Base-by-base conservation (phyloP, 2,113 vertebrate species). In the Excalfactoria chinensis region DNA sequence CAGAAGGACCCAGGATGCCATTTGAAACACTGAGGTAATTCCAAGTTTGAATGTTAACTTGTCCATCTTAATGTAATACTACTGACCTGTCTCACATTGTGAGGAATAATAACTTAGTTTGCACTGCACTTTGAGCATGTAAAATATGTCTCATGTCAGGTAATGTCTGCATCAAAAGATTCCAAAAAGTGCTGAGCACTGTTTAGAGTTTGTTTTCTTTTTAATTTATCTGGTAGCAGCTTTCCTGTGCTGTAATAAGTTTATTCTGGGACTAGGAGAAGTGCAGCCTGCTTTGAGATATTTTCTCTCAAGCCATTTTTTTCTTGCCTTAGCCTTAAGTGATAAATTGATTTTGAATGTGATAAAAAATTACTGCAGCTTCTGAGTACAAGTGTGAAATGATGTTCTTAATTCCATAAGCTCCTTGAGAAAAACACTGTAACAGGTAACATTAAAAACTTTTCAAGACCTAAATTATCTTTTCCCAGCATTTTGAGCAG, bases 91-190 rank as follows among this genome's bases (percentile, higher is more conserved):
- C 66, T 46, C 7, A 3, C 7, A 2, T 79, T 75, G 66, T 70
- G 77, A 84, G 34, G 75, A 85, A 58, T 89, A 87, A 75, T 91
- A 73, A 64, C 79, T 87, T 90, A 59, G 88, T 91, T 86, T 91
- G 71, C 66, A 48, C n/a, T 77, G 48, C 58, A 32, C 21, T 66
- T 76, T 48, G 75, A 81, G 55, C 41, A 53, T 26, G 62, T 63
- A 59, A 93, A 92, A 22, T 9, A 17, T 30, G 22, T 55, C 22
- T 79, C 32, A 25, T 6, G 10, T 88, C 63, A 73, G 9, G 3
- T 88, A 90, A 68, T 58, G 28, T 53, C 70, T 82, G 34, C 56
- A 82, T 58, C 40, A 87, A 49, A 89, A 90, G 60, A 44, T 44
- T 68, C 30, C 75, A 69, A 67, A 82, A 75, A 76, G 4, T 18